phyloP scores from a whole-genome alignment of 2,797 vertebrate species.

The Pipistrellus kuhlii region DNA sequence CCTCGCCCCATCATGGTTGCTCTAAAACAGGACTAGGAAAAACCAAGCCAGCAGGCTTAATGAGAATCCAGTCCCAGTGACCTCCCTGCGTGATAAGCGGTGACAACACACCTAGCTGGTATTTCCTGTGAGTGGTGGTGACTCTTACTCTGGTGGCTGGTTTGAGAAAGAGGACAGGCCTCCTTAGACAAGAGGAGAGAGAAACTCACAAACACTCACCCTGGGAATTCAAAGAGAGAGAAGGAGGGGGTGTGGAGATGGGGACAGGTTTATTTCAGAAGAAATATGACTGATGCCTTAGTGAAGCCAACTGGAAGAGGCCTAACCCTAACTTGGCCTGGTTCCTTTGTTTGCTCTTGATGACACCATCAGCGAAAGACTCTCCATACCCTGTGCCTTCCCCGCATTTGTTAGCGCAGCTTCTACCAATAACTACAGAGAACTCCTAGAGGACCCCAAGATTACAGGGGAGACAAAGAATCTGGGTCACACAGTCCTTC shows the following conservation, averaged over 20 bases:
- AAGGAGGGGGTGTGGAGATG: neutral
- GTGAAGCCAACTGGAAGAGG: neutral
- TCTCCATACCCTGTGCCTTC: neutral
- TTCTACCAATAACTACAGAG: neutral
- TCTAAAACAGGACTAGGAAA: neutral
- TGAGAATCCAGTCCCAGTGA: neutral
- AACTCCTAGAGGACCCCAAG: neutral
- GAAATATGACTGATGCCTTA: neutral
- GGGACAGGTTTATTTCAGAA: neutral
- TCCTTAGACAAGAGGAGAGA: slow-evolving; percentile 19
- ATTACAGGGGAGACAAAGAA: neutral
- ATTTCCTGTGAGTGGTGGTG: slow-evolving; percentile 26
- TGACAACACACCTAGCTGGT: neutral
- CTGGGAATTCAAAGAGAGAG: neutral
- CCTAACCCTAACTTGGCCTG: neutral
- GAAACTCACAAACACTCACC: neutral
- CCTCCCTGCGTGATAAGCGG: neutral
- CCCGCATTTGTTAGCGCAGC: neutral
- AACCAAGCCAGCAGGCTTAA: neutral
- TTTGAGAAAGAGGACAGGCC: slow-evolving; percentile 5
- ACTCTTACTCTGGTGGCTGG: neutral
- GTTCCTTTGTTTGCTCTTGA: neutral
- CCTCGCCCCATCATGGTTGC: neutral
- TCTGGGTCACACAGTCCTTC: neutral
- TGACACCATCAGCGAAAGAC: neutral